These are phyloP conservation scores for Elephantulus edwardii DNA, from an alignment of 2,113 vertebrate genomes.

Conservation along the genomic window DNA sequence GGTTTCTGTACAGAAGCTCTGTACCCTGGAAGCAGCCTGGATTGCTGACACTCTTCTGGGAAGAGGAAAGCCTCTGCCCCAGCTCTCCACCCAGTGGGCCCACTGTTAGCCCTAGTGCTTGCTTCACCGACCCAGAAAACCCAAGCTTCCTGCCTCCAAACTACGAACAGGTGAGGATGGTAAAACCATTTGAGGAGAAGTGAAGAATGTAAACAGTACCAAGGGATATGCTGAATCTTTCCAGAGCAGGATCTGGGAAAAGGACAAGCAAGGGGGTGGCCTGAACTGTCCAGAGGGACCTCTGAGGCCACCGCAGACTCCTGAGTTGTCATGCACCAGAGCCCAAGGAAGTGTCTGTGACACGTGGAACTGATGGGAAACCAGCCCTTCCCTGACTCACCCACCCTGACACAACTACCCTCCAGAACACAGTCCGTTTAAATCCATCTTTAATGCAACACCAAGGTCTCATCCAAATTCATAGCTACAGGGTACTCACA, in stretches of 20 bases:
- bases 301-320: not conserved
- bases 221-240: fast-evolving
- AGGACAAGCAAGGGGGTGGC: not conserved
- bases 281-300: not conserved
- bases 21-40: not conserved
- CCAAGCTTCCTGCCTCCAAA: not conserved
- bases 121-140: not conserved
- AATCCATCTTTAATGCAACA: not conserved
- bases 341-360: not conserved
- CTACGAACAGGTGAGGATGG: not conserved
- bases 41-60: not conserved
- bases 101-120: too few species aligned
- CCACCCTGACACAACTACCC: not conserved
- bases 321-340: not conserved
- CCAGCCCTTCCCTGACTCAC: not conserved
- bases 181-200: fast-evolving
- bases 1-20: not conserved
- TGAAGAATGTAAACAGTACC: not conserved
- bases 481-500: not conserved
- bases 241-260: not conserved
- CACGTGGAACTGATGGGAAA: not conserved
- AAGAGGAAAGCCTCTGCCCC: too few species aligned
- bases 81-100: not conserved
- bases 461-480: not conserved
- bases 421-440: not conserved